Base-by-base conservation (phyloP, 1,140 invertebrate genomes). In the Onthophagus taurus region DNA sequence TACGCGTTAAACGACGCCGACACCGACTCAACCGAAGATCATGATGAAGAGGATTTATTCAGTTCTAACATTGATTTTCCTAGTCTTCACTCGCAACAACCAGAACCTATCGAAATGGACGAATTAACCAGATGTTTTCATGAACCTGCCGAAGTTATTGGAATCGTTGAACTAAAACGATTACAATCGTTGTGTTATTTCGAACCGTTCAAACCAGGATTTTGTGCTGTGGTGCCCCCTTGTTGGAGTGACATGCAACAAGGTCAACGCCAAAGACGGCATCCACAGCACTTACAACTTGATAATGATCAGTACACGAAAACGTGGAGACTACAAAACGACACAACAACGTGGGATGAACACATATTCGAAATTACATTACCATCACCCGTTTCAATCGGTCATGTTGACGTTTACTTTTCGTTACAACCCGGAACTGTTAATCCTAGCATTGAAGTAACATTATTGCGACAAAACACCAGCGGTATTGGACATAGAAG, bases 241-340 rank as follows among this genome's bases (percentile, higher is more conserved):
- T 93, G 89, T 65, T 93, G 89, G 91, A 84, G 78, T 49, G 88
- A 93, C 70, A 76, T 93, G 55, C 86, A 89, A 54, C 89, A 92
- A 47, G 52, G 57, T 2, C 57, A 60, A 42, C 79, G 89, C 45
- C 88, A 91, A 49, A 72, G 89, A 9, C 75, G 83, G 12, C 81
- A 87, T 65, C 84, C 84, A 0, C 83, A 87, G 51, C 80, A 84
- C 61, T 64, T 85, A 39, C 78, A 77, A 50, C 75, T 42, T 2
- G 85, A 89, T 53, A 82, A 83, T 53, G 80, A 84, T 45, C 80
- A 88, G 53, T 77, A 81, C 39, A 88, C 84, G 4, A 72, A 86
- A 44, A 88, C 85, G 0, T 93, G 87, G 87, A 72, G 86, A 46
- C 68, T 93, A 3, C 86, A 92, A 58, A 83, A 83, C 52, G 88